Evolutionary conservation across 2,888 invertebrate genomes (phyloP).

Genomic region (Drymonia ruficornis): DNA sequence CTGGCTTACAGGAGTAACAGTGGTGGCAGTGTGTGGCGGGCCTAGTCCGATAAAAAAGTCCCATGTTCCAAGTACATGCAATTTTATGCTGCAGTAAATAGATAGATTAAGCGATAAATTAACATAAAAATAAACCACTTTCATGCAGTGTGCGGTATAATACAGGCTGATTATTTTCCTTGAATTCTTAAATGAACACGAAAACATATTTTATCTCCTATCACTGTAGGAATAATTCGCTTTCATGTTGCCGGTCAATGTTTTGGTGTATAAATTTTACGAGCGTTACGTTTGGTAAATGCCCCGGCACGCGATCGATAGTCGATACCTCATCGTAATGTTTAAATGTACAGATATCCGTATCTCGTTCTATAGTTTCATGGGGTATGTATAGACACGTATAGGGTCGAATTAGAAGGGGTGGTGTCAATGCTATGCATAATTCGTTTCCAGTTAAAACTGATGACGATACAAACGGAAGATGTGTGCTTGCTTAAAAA

Average conservation of each 20-base stretch:
- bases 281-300: conserved; percentile 40
- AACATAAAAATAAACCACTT: not conserved
- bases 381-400: no score
- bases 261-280: conserved; percentile 43
- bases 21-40: no score
- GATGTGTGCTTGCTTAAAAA: no score
- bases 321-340: not conserved
- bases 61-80: no score
- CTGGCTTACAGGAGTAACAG: no score
- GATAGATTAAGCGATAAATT: no score
- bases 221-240: conserved; percentile 15
- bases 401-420: no score
- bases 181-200: conserved; percentile 7
- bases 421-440: no score
- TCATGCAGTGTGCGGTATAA: not conserved
- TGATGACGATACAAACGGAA: no score
- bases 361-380: not conserved
- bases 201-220: conserved; percentile 20
- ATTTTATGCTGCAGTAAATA: no score
- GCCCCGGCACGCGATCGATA: not conserved
- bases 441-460: no score
- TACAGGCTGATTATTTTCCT: conserved; percentile 4
- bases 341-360: not conserved
- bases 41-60: no score
- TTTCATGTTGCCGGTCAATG: conserved; percentile 44